These are phyloP conservation scores for Lophotis ruficrista DNA, from an alignment of 2,113 vertebrate species.

Conservation along the genomic window DNA sequence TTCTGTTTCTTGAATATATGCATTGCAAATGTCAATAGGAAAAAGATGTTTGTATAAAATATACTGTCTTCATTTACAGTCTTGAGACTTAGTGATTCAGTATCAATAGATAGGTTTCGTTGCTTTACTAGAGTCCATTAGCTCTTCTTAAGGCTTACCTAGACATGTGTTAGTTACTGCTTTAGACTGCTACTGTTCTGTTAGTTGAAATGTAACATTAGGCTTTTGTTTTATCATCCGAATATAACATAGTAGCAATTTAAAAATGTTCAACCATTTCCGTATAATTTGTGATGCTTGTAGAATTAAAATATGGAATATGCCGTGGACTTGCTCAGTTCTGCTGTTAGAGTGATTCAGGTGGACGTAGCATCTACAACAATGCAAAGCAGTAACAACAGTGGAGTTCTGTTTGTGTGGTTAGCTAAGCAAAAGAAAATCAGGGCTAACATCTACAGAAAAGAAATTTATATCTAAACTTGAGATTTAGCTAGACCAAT, in stretches of 20 bases:
- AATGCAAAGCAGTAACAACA: background rate
- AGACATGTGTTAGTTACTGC: background rate
- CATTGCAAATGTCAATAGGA: background rate
- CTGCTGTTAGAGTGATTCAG: background rate
- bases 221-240: background rate
- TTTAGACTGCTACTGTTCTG: background rate
- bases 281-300: background rate
- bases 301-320: background rate
- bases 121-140: background rate
- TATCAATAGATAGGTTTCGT: background rate
- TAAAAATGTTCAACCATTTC: background rate
- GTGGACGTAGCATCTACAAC: background rate
- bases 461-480: background rate
- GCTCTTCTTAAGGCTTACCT: background rate
- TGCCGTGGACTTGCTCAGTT: background rate
- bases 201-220: background rate
- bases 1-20: background rate
- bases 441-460: background rate
- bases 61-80: background rate
- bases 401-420: background rate
- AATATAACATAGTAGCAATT: background rate
- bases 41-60: background rate
- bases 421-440: background rate
- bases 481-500: background rate
- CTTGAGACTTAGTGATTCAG: background rate